phyloP scores from a whole-genome alignment of 2,797 vertebrate genomes.

The Columba guinea region DNA sequence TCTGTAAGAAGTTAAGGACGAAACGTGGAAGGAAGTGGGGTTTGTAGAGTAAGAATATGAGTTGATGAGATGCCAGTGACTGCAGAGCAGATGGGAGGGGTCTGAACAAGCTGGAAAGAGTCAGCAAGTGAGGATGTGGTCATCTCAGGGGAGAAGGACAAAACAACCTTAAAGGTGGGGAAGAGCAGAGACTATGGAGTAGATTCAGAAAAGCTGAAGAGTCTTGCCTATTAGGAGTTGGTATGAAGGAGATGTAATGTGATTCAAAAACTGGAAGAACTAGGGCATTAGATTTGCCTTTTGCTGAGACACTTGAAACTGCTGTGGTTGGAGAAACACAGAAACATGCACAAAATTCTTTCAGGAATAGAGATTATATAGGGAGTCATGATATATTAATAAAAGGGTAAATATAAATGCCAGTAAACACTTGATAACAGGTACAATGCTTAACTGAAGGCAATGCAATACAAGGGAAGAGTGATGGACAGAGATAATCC shows the following conservation, averaged over 20 bases:
- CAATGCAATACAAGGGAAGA: not conserved
- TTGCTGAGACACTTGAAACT: not conserved
- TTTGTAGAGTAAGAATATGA: not conserved
- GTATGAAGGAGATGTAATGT: not conserved
- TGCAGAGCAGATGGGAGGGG: not conserved
- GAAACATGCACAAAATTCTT: not conserved
- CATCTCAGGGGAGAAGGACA: not conserved
- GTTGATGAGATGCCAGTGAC: rapidly evolving
- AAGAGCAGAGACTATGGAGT: not conserved
- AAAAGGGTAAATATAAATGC: not conserved
- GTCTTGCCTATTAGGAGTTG: not conserved
- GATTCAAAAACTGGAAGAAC: not conserved
- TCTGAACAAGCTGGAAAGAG: not conserved
- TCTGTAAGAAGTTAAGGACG: not conserved
- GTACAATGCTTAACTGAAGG: not conserved
- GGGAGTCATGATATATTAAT: not conserved
- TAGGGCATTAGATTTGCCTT: not conserved
- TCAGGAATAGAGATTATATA: not conserved
- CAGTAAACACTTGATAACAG: not conserved
- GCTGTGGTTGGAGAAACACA: not conserved
- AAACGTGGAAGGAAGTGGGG: not conserved
- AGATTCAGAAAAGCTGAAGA: not conserved
- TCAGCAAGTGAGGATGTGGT: not conserved
- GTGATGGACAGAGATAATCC: not conserved
- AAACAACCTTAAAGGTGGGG: not conserved